Evolutionary conservation across 2,797 vertebrate genomes (phyloP).

Genomic region (Acridotheres tristis): DNA sequence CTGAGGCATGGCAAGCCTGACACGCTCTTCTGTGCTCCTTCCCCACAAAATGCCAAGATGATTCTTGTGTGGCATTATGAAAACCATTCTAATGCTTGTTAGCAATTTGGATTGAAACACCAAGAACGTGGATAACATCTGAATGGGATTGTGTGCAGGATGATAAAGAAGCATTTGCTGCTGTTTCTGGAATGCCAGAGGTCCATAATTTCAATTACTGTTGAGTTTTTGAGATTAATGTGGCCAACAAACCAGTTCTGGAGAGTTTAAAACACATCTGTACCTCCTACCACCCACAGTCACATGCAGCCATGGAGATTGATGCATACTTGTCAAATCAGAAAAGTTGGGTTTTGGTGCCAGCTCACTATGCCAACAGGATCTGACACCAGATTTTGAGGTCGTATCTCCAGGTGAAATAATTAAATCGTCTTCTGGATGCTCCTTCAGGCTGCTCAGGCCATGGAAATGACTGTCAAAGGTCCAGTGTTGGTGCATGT

Average conservation of each 20-base stretch:
- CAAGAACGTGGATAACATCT: neutral
- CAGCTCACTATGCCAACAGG: neutral
- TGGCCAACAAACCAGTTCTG: neutral
- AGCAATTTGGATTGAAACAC: neutral
- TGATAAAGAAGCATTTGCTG: neutral
- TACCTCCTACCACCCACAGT: neutral
- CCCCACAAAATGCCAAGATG: neutral
- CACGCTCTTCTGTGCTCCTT: fast-evolving
- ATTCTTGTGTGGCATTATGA: neutral
- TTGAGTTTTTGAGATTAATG: neutral
- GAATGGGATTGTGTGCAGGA: neutral
- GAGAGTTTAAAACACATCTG: neutral
- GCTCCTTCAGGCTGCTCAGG: neutral
- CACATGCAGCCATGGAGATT: neutral
- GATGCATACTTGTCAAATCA: neutral
- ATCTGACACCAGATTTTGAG: neutral
- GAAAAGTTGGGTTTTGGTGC: neutral
- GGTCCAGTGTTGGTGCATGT: neutral
- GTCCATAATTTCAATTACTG: neutral
- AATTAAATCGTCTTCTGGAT: neutral
- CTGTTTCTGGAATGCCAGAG: neutral
- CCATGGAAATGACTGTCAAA: neutral
- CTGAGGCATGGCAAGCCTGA: neutral
- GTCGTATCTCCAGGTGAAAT: neutral
- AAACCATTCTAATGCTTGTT: neutral